Percentiles rank a stretch among this genome's conserved stretches.
Conservation (phyloP, 2,888 invertebrate species). For the Micoletzkya japonica region DNA sequence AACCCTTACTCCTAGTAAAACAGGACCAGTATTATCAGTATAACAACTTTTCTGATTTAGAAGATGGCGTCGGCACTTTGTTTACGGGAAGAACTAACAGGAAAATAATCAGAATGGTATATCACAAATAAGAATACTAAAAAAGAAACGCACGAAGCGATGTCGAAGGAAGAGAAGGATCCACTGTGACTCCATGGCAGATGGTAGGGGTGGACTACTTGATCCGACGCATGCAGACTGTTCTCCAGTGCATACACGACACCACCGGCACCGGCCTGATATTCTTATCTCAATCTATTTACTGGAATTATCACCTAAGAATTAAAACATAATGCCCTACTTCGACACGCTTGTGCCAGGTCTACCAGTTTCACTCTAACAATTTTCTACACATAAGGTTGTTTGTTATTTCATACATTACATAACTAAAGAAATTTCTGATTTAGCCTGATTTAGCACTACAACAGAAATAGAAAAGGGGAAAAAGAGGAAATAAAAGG, state of each 20-base stretch:
- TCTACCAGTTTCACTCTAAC: too few relatives aligned
- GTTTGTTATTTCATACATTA: too few relatives aligned
- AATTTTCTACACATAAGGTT: too few relatives aligned
- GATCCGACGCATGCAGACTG: slow-evolving; percentile 51
- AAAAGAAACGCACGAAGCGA: slow-evolving; percentile 53
- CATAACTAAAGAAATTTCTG: neutral
- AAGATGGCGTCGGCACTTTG: neutral
- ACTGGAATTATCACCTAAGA: neutral
- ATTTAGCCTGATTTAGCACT: neutral
- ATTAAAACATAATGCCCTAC: neutral
- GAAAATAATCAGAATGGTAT: neutral
- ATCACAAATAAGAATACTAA: neutral
- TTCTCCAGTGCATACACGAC: slow-evolving; percentile 62
- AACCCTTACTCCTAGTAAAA: too few relatives aligned
- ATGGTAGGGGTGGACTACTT: slow-evolving; percentile 54
- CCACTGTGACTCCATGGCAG: slow-evolving; percentile 62
- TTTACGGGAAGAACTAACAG: neutral
- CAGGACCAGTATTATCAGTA: too few relatives aligned
- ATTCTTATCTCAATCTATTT: neutral
- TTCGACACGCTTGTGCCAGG: too few relatives aligned
- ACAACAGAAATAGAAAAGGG: neutral
- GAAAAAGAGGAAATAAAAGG: neutral
- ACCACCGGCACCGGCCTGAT: slow-evolving; percentile 44
- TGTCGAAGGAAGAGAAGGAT: slow-evolving; percentile 58
- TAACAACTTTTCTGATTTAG: too few relatives aligned